A percentile compares a stretch with the other conserved stretches of the same genome.
Evolutionary conservation across 2,888 invertebrate species (phyloP).

Genomic region (Cylindroiulus punctatus): DNA sequence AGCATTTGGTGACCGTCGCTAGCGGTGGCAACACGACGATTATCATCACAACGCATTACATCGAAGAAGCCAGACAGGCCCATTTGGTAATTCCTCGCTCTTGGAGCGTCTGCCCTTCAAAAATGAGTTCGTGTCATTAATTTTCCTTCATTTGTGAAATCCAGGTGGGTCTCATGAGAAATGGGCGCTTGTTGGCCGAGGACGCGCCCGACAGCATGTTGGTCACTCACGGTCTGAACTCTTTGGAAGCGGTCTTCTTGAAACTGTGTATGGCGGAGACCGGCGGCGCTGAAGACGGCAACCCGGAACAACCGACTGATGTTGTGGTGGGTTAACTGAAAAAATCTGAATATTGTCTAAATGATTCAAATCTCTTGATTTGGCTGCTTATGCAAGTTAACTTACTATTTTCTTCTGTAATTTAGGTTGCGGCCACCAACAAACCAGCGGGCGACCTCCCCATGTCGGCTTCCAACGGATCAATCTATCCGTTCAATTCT

Average conservation of each 20-base stretch:
- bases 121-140: neutral
- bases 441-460: neutral
- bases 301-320: neutral
- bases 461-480: conserved; percentile 41
- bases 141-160: conserved; percentile 39
- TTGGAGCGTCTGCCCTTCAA: no score
- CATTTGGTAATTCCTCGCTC: neutral
- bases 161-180: conserved; percentile 66
- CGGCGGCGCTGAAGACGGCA: neutral
- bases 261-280: conserved; percentile 71
- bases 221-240: conserved; percentile 56
- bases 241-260: conserved; percentile 91
- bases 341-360: no score
- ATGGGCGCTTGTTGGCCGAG: conserved; percentile 65
- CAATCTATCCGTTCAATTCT: conserved; percentile 53
- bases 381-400: no score
- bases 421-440: neutral
- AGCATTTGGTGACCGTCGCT: conserved; percentile 65
- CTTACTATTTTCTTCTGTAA: neutral
- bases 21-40: conserved; percentile 64
- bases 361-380: no score
- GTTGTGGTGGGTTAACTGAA: neutral
- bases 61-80: neutral
- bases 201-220: conserved; percentile 63
- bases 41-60: conserved; percentile 66